Evolutionary conservation across 2,797 vertebrate genomes (phyloP).

Genomic region (Tenualosa ilisha): DNA sequence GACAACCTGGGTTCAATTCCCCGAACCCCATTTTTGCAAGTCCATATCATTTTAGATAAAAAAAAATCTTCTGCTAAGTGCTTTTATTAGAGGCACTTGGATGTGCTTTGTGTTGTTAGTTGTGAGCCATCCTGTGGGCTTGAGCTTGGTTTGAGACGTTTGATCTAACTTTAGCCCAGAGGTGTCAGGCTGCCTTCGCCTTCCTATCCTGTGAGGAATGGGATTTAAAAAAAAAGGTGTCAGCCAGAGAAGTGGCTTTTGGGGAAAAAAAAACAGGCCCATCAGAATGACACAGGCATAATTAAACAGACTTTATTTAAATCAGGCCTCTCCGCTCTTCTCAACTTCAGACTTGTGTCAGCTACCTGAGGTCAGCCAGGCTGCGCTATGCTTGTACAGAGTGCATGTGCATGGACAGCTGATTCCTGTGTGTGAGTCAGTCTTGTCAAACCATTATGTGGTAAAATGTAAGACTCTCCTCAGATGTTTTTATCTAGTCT

Average conservation of each 20-base stretch:
- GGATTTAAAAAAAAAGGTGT: neutral
- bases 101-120: neutral
- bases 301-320: neutral
- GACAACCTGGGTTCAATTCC: no score
- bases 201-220: neutral
- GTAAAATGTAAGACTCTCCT: no score
- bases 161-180: constrained; percentile 35
- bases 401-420: neutral
- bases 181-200: neutral
- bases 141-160: neutral
- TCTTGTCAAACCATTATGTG: neutral
- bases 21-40: no score
- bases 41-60: no score
- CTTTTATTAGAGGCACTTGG: neutral
- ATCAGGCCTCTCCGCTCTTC: neutral
- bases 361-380: no score
- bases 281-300: neutral
- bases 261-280: neutral
- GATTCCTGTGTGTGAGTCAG: neutral
- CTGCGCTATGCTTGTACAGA: no score
- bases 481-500: neutral
- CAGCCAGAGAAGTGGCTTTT: constrained; percentile 7
- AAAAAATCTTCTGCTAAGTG: no score
- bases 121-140: neutral
- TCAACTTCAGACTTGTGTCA: neutral